phyloP scores from a whole-genome alignment of 2,888 invertebrate species.

The Leucophenga maculata region DNA sequence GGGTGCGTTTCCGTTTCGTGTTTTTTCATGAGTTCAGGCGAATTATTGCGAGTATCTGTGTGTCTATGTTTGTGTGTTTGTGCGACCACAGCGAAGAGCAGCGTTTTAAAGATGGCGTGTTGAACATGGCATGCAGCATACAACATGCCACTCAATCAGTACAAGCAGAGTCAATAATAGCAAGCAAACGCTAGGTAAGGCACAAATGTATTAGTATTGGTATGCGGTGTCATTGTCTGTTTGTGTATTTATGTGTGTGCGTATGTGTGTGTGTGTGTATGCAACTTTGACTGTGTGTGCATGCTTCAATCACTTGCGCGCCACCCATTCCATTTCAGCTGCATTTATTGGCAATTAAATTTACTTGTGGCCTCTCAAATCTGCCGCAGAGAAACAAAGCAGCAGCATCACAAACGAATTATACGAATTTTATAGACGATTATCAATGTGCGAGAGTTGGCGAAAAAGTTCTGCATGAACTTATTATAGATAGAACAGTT shows the following conservation, averaged over 20 bases:
- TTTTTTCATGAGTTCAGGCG: background rate
- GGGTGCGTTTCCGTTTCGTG: background rate
- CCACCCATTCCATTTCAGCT: too few species aligned
- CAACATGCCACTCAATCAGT: background rate
- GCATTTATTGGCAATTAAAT: too few species aligned
- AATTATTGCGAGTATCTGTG: background rate
- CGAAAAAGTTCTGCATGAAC: too few species aligned
- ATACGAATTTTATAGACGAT: too few species aligned
- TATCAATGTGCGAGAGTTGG: too few species aligned
- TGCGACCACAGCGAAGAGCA: background rate
- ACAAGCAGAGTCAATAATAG: background rate
- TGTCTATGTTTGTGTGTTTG: background rate
- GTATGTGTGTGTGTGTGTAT: background rate
- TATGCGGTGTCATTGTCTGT: background rate
- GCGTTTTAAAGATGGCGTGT: too few species aligned
- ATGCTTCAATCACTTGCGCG: conserved; percentile 74
- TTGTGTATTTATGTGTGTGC: background rate
- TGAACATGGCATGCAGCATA: background rate
- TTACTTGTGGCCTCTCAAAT: too few species aligned
- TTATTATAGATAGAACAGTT: too few species aligned
- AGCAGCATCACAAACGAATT: too few species aligned
- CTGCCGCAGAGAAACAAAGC: too few species aligned
- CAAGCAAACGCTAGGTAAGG: background rate
- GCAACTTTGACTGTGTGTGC: conserved; percentile 15
- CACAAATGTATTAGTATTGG: background rate